These are phyloP conservation scores for Cephus runcator DNA, from an alignment of 2,888 invertebrate species.

Conservation along the genomic window DNA sequence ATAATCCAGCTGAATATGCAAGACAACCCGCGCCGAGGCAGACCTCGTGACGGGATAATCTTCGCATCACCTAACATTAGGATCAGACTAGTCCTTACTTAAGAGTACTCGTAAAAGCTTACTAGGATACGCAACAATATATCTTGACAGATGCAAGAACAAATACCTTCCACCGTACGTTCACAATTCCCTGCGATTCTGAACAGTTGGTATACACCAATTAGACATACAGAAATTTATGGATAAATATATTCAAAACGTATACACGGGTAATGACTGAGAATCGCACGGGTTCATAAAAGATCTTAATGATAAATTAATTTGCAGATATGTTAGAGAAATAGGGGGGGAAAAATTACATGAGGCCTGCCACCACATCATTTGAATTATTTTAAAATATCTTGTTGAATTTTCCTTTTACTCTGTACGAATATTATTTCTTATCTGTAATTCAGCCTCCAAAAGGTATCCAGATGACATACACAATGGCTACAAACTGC, in stretches of 20 bases:
- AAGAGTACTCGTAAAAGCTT: background rate
- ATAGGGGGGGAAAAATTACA: background rate
- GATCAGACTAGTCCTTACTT: slow-evolving; percentile 30
- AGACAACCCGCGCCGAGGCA: slow-evolving; percentile 60
- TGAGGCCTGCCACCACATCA: background rate
- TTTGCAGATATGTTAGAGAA: background rate
- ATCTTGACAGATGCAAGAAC: slow-evolving; percentile 2
- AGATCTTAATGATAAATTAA: background rate
- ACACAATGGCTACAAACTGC: background rate
- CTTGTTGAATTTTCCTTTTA: background rate
- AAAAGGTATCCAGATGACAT: background rate
- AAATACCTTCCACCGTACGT: background rate
- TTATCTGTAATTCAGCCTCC: background rate
- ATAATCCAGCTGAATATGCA: slow-evolving; percentile 51
- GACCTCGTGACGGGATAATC: slow-evolving; percentile 51
- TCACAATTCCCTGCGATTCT: slow-evolving; percentile 16
- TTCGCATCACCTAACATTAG: slow-evolving; percentile 59
- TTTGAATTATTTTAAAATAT: background rate
- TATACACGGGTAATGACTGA: background rate
- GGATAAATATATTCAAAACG: background rate
- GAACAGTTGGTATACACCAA: background rate
- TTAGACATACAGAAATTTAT: background rate
- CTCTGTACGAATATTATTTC: background rate
- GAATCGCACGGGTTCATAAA: background rate
- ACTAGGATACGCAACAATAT: background rate